A percentile compares a stretch with the other conserved stretches of the same genome.
phyloP scores from a whole-genome alignment of 2,888 invertebrate genomes.

The Caenorhabditis macrosperma region DNA sequence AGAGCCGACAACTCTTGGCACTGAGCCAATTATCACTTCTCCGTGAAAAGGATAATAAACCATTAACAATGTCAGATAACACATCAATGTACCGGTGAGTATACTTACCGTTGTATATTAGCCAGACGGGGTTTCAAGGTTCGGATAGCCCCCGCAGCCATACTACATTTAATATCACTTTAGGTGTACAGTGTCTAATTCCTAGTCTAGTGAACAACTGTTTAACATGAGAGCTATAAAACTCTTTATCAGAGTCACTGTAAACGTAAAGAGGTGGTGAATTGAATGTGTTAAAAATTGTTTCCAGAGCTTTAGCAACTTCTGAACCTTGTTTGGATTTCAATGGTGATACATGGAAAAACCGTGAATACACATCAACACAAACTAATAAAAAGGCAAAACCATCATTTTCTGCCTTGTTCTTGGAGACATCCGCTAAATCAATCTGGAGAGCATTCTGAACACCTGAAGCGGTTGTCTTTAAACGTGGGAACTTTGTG shows the following conservation, averaged over 20 bases:
- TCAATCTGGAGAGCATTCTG: slow-evolving; percentile 9
- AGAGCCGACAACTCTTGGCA: too few species aligned
- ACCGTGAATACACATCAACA: slow-evolving; percentile 5
- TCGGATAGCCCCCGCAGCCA: slow-evolving; percentile 5
- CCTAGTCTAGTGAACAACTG: background rate
- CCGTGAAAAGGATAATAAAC: too few species aligned
- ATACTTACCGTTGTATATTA: too few species aligned
- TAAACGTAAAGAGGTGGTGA: slow-evolving; percentile 13
- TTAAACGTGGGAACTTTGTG: background rate
- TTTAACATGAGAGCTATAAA: slow-evolving; percentile 7
- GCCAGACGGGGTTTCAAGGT: slow-evolving; percentile 6
- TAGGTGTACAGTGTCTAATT: slow-evolving; percentile 6
- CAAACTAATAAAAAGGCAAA: background rate
- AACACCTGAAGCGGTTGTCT: background rate
- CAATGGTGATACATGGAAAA: slow-evolving; percentile 3
- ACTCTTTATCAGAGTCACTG: slow-evolving; percentile 10
- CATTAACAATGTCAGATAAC: too few species aligned
- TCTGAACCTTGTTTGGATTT: background rate
- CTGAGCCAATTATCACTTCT: too few species aligned
- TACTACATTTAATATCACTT: slow-evolving; percentile 17
- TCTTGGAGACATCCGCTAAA: slow-evolving; percentile 5
- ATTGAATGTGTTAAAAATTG: slow-evolving; percentile 1
- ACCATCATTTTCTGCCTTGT: slow-evolving; percentile 2
- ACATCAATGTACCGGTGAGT: slow-evolving; percentile 7
- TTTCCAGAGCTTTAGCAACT: background rate